These are phyloP conservation scores for Patella pellucida DNA, from an alignment of 2,888 invertebrate species.

Conservation along the genomic window DNA sequence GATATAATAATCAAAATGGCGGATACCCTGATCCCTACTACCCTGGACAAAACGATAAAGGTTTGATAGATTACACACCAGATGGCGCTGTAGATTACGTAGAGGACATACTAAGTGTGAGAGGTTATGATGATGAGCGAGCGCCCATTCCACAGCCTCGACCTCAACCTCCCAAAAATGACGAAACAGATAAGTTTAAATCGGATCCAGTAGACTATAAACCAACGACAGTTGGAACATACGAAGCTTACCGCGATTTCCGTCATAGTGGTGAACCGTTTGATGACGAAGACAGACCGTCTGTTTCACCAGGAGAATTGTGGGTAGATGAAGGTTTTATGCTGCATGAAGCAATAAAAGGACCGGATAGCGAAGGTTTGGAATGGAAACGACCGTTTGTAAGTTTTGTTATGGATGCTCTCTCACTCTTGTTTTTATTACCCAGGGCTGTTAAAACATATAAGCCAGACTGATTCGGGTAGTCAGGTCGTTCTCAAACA, in stretches of 20 bases:
- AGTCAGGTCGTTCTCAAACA: too few relatives aligned
- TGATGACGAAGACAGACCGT: conserved; percentile 32
- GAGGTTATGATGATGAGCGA: too few relatives aligned
- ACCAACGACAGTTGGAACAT: conserved; percentile 27
- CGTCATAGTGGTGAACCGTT: conserved; percentile 31
- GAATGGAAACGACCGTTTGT: conserved; percentile 61
- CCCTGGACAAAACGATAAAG: too few relatives aligned
- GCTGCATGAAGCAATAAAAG: conserved; percentile 45
- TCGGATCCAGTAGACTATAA: conserved; percentile 15
- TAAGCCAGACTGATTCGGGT: too few relatives aligned
- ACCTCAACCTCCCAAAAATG: conserved; percentile 18
- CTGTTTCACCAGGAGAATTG: conserved; percentile 30
- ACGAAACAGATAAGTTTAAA: not conserved
- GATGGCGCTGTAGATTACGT: too few relatives aligned
- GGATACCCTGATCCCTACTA: not conserved
- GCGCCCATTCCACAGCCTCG: not conserved
- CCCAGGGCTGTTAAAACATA: too few relatives aligned
- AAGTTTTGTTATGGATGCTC: conserved; percentile 20
- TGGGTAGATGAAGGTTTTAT: conserved; percentile 53
- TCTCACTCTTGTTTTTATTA: too few relatives aligned
- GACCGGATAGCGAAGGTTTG: conserved; percentile 30
- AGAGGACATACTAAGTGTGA: too few relatives aligned
- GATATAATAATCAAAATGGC: conserved; percentile 25
- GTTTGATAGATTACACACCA: not conserved
- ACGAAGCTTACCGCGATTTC: conserved; percentile 37